Evolutionary conservation across 30 jellyfish, hydroid and myxozoan genomes (phyloP), one percentile per base, ranked within the genome.

Genomic region (Aurelia sp.): DNA sequence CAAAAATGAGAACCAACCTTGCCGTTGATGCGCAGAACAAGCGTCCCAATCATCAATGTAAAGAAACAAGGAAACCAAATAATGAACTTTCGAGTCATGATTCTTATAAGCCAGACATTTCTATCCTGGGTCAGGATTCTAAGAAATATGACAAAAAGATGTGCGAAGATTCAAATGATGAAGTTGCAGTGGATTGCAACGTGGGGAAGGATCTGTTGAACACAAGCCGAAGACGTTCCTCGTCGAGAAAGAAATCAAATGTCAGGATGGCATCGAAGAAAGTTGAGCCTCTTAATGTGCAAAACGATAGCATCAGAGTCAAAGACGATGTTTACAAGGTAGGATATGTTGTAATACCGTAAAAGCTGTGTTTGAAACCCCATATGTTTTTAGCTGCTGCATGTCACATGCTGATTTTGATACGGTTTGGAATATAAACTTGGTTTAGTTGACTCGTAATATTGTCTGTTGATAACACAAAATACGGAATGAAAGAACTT

Each of bases 251-350:
- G 57, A 71, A 66, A 51, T 64, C 89, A 55, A 81, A 81, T 30
- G 19, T 69, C n/a, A 72, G 91, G 52, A 81, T 81, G 91, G 53
- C 84, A 3, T 57, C 86, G 16, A 76, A 76, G 66, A 76, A 73
- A n/a, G 55, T 19, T 51, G 84, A 73, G 52, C 22, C 37, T 11
- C 21, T 19, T 51, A 57, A 51, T 48, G 10, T 66, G n/a, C 55
- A 44, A 44, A 44, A 7, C 2, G 55, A 44, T 44, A 44, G 55
- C 55, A 44, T 44, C 55, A 9, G 55, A 44, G 15, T 44, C 55
- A 23, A 4, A 23, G 71, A 61, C 35, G 71, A 23, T 61, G 71
- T 23, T 12, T 23, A 23, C 35, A 23, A 61, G 71, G 27, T 61
- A 61, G 71, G 35, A n/a, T 20, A 61, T 20, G 35, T n/a, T 6